These are phyloP conservation scores for Hycleus phaleratus DNA, from an alignment of 1,140 invertebrate species.

Conservation along the genomic window DNA sequence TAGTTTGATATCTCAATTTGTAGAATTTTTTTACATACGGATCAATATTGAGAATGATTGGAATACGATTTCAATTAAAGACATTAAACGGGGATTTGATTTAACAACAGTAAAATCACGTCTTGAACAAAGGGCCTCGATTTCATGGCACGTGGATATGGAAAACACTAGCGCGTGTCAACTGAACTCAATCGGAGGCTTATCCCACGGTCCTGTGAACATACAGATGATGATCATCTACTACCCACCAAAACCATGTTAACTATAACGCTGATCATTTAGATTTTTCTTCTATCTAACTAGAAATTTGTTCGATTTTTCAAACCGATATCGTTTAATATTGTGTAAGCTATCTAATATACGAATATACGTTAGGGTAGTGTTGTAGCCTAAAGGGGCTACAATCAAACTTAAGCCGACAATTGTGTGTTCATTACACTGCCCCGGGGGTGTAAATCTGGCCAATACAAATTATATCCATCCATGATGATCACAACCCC, in stretches of 20 bases:
- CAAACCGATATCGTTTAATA: constrained; percentile 37
- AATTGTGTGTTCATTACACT: constrained; percentile 44
- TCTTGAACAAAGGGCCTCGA: constrained; percentile 32
- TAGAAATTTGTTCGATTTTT: no score
- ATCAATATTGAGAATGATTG: not conserved
- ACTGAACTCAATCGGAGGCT: constrained; percentile 24
- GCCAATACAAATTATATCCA: constrained; percentile 44
- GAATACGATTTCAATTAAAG: constrained; percentile 38
- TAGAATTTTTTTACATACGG: no score
- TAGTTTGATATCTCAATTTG: no score
- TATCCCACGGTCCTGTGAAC: constrained; percentile 24
- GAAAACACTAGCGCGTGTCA: constrained; percentile 36
- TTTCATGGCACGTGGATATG: constrained; percentile 35
- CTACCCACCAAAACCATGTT: no score
- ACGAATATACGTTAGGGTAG: not conserved
- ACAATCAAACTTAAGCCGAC: constrained; percentile 41
- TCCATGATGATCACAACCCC: constrained; percentile 24
- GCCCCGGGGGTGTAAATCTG: constrained; percentile 41
- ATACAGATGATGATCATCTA: no score
- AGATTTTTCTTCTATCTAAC: no score
- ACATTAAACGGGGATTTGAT: constrained; percentile 34
- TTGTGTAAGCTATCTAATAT: constrained; percentile 28
- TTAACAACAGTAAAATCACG: constrained; percentile 33
- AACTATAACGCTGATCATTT: no score
- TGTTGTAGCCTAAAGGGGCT: constrained; percentile 22